phyloP scores from a whole-genome alignment of 2,888 invertebrate genomes.

The Spodoptera littoralis region DNA sequence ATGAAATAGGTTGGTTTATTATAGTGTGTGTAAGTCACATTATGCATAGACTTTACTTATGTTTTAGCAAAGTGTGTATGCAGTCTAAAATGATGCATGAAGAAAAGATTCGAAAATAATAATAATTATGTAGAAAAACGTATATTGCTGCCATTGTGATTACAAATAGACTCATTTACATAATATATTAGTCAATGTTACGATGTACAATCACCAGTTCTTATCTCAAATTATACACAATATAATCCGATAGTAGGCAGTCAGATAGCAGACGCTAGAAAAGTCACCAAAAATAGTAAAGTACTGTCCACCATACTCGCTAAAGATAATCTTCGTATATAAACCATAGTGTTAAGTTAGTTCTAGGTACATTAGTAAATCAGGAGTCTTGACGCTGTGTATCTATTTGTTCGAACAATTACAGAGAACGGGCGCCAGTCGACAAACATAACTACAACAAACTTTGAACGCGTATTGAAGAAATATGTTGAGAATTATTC shows the following conservation, averaged over 20 bases:
- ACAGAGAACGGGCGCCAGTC: slow-evolving; percentile 84
- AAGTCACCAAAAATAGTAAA: not conserved
- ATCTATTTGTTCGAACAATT: slow-evolving; percentile 84
- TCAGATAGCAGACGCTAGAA: not conserved
- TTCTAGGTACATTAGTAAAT: slow-evolving; percentile 85
- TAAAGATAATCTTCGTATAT: slow-evolving; percentile 40
- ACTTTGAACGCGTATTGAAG: slow-evolving; percentile 58
- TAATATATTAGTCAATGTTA: too few species aligned
- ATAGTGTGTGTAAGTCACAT: not conserved
- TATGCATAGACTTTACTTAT: too few species aligned
- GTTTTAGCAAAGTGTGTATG: too few species aligned
- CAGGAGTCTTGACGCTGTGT: slow-evolving; percentile 72
- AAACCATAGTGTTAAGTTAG: slow-evolving; percentile 68
- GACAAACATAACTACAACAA: slow-evolving; percentile 78
- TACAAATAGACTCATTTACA: too few species aligned
- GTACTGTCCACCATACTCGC: slow-evolving; percentile 6
- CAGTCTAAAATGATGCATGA: too few species aligned
- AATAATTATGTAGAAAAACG: too few species aligned
- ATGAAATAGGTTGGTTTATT: slow-evolving; percentile 23
- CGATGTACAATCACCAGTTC: too few species aligned
- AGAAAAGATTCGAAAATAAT: too few species aligned
- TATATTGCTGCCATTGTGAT: too few species aligned
- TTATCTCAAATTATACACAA: too few species aligned
- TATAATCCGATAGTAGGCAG: too few species aligned
- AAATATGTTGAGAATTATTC: slow-evolving; percentile 29